Percentiles rank a stretch among this genome's conserved stretches.
Conservation (phyloP, 2,113 vertebrate genomes). For the Callipepla squamata region DNA sequence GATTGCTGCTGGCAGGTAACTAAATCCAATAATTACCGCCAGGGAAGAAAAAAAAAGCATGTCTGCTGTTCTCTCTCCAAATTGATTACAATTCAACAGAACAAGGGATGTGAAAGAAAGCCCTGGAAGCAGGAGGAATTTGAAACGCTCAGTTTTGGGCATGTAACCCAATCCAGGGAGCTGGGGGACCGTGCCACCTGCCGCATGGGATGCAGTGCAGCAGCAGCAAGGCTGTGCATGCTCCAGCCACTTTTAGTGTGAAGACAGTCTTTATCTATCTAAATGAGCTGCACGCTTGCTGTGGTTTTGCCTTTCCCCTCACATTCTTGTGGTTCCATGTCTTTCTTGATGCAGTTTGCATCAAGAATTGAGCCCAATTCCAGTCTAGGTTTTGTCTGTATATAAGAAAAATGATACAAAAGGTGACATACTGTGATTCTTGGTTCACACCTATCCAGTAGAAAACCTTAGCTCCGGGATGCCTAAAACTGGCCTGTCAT, state of each 20-base stretch:
- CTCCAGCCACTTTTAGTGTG: background rate
- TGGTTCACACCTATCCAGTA: background rate
- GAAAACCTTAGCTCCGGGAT: background rate
- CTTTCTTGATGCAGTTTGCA: background rate
- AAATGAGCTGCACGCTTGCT: background rate
- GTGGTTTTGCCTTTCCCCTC: background rate
- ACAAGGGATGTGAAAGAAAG: background rate
- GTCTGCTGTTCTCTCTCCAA: conserved; percentile 25
- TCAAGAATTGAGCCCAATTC: background rate
- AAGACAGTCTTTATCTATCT: background rate
- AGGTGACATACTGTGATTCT: background rate
- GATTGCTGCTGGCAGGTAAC: conserved; percentile 62
- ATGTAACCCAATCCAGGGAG: background rate
- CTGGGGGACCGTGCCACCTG: background rate
- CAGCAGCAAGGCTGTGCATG: background rate
- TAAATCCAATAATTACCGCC: conserved; percentile 11
- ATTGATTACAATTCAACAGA: background rate
- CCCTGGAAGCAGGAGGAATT: conserved; percentile 29
- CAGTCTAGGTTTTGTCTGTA: background rate
- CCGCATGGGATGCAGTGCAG: accelerated
- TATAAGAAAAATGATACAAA: background rate
- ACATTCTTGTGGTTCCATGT: accelerated
- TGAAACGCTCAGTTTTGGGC: background rate
- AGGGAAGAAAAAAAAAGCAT: background rate
- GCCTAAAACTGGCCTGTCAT: background rate